Evolutionary conservation across 2,888 invertebrate genomes (phyloP).

Genomic region (Hirtodrosophila alboralis): DNA sequence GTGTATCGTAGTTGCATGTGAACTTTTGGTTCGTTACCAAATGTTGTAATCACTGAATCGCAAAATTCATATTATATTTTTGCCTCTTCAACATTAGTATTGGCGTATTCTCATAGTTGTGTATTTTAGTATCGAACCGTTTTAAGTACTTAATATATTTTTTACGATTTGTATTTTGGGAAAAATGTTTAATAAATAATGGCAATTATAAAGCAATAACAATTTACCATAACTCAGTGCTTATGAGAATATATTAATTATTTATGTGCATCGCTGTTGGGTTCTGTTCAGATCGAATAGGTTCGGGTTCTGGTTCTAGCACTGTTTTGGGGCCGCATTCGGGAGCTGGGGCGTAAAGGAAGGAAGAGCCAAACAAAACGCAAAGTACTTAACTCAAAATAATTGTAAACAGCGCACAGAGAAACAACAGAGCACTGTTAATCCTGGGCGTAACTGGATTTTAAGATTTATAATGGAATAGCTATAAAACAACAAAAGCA

Average conservation of each 20-base stretch:
- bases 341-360: background rate
- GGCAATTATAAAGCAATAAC: conserved; percentile 34
- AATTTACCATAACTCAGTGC: conserved; percentile 21
- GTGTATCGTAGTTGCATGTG: too few species aligned
- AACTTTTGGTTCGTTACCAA: too few species aligned
- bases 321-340: background rate
- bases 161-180: background rate
- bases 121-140: background rate
- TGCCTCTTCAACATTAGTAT: too few species aligned
- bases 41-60: too few species aligned
- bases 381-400: conserved; percentile 63
- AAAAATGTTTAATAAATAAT: conserved; percentile 30
- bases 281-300: conserved; percentile 13
- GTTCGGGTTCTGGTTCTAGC: background rate
- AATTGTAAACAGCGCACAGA: conserved; percentile 64
- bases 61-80: too few species aligned
- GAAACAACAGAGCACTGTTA: conserved; percentile 44
- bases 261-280: conserved; percentile 32
- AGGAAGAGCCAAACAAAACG: conserved; percentile 28
- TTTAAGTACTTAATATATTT: background rate
- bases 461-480: conserved; percentile 60
- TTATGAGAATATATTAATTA: conserved; percentile 25
- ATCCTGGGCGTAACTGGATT: conserved; percentile 67
- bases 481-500: conserved; percentile 15
- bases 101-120: background rate